A percentile compares a stretch with the other conserved stretches of the same genome.
phyloP scores from a whole-genome alignment of 2,888 invertebrate genomes.

The Nemapogon koenigi region DNA sequence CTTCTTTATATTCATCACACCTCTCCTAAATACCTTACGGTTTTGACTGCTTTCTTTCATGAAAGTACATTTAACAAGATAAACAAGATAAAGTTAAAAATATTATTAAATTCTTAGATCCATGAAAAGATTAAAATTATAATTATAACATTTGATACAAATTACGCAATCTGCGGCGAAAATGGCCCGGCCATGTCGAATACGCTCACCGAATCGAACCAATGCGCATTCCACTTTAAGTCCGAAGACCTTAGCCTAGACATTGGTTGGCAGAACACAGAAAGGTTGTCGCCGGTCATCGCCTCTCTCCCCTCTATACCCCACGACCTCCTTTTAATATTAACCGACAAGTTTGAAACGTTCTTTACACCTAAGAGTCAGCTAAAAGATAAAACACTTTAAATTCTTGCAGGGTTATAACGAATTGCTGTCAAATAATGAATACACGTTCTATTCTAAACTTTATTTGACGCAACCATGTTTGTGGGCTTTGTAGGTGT shows the following conservation, averaged over 20 bases:
- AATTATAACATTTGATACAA: no score
- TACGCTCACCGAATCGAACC: slow-evolving; percentile 31
- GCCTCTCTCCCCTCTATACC: slow-evolving; percentile 39
- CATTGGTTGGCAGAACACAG: slow-evolving; percentile 39
- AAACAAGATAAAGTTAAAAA: no score
- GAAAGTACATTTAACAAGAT: no score
- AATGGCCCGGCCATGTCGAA: slow-evolving; percentile 22
- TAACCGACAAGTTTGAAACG: slow-evolving; percentile 34
- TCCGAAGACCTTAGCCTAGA: slow-evolving; percentile 56
- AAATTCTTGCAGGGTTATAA: neutral
- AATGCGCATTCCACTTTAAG: slow-evolving; percentile 34
- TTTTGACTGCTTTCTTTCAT: no score
- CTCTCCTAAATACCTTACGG: no score
- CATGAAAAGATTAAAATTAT: no score
- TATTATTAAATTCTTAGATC: no score
- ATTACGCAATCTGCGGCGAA: slow-evolving; percentile 4
- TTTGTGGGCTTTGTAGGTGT: slow-evolving; percentile 1
- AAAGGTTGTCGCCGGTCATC: slow-evolving; percentile 55
- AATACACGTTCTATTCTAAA: slow-evolving; percentile 3
- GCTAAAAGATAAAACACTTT: neutral
- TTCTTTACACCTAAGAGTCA: slow-evolving; percentile 4
- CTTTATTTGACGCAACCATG: neutral
- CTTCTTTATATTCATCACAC: no score
- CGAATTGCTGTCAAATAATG: slow-evolving; percentile 5
- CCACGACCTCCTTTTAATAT: slow-evolving; percentile 40